Base-by-base conservation (phyloP, 2,797 vertebrate genomes). In the Xenopus petersii region DNA sequence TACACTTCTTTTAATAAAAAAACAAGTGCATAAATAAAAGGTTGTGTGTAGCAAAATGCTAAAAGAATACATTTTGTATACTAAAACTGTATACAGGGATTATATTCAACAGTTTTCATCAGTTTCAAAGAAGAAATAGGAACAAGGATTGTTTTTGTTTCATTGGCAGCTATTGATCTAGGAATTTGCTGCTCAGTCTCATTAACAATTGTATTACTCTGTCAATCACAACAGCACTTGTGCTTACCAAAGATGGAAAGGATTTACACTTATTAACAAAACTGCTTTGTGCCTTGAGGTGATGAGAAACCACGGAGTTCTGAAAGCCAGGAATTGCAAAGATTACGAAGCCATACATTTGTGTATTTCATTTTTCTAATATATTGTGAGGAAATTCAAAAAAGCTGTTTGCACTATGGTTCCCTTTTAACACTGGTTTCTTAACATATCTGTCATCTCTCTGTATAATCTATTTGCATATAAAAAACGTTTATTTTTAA, bases 171-270 rank as follows among this genome's bases (percentile, higher is more conserved):
- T 89, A 87, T 91, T 86, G 87, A 89, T 91, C 83, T 84, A 80
- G 84, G 80, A 81, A 83, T 84, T 74, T 86, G 81, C 83, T 80
- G 84, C 75, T 84, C 82, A 87, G 79, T 86, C 88, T 90, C 88
- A 90, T 91, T 91, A 90, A 89, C 87, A 90, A 87, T 89, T 91
- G 88, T 89, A 90, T 91, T 89, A 85, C 85, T 86, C 88, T 91
- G 90, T 89, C 89, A 91, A 82, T 91, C 89, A 92, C 87, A 86
- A 81, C 67, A 75, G 71, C 81, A 83, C 82, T 83, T 87, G 82
- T 24, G 3, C 81, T 84, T 86, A 84, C 82, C 77, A 85, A 83
- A 74, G 81, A 84, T 85, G 83, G 81, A 89, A 89, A 89, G 86
- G 85, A 88, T 89, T 90, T 92, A 84, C 85, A 26, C 66, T 90